These are phyloP conservation scores for Halcyon leucocephala DNA, from an alignment of 2,797 vertebrate species.

Conservation along the genomic window DNA sequence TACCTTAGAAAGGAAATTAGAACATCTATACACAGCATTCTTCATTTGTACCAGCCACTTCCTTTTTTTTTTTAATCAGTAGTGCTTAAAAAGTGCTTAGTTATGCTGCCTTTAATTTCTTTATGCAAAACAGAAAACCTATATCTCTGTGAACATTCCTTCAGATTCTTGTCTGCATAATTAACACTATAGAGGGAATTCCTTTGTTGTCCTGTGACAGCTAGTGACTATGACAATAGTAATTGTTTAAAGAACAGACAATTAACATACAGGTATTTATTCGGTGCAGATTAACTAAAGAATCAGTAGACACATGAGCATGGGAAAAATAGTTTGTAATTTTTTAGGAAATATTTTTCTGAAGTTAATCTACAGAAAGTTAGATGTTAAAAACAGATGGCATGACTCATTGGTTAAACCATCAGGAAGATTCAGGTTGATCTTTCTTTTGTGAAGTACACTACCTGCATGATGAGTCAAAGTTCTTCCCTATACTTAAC, in stretches of 20 bases:
- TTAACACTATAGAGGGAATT: slow-evolving; percentile 54
- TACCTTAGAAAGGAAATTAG: background rate
- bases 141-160: slow-evolving; percentile 24
- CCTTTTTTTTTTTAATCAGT: background rate
- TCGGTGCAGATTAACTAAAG: slow-evolving; percentile 39
- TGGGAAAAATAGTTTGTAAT: background rate
- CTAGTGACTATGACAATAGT: slow-evolving; percentile 46
- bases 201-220: slow-evolving; percentile 50
- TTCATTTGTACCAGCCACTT: background rate
- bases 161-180: slow-evolving; percentile 62
- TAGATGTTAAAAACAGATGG: slow-evolving; percentile 40
- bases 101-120: slow-evolving; percentile 35
- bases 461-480: slow-evolving; percentile 18
- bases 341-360: slow-evolving; percentile 27
- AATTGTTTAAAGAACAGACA: slow-evolving; percentile 60
- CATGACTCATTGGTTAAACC: slow-evolving; percentile 64
- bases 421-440: slow-evolving; percentile 41
- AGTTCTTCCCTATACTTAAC: slow-evolving; percentile 4
- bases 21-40: background rate
- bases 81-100: slow-evolving; percentile 22
- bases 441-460: slow-evolving; percentile 20
- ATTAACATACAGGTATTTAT: slow-evolving; percentile 42
- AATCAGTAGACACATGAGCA: background rate
- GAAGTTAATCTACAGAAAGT: slow-evolving; percentile 35
- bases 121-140: slow-evolving; percentile 39